These are phyloP conservation scores for Macroglossus sobrinus DNA, from an alignment of 2,113 vertebrate genomes.

Conservation along the genomic window DNA sequence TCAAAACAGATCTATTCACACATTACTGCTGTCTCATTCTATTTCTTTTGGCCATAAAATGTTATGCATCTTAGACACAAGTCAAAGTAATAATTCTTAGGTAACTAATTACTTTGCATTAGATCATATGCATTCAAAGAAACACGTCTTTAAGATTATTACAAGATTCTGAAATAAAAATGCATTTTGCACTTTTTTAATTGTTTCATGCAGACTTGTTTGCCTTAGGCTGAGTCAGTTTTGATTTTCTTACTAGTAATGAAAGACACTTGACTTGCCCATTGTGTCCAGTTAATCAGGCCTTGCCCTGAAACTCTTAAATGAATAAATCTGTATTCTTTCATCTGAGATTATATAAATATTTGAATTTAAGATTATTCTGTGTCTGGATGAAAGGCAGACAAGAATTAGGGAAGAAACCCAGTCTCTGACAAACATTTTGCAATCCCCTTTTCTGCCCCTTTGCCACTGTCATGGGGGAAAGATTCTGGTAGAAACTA, in stretches of 20 bases:
- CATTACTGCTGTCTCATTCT: neutral
- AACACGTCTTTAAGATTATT: neutral
- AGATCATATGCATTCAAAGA: neutral
- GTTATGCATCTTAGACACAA: neutral
- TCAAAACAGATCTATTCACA: neutral
- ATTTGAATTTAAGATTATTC: constrained; percentile 45
- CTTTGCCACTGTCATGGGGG: neutral
- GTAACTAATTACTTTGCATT: constrained; percentile 23
- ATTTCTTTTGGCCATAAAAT: neutral
- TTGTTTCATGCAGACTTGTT: constrained; percentile 40
- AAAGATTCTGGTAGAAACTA: neutral
- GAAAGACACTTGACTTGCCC: constrained; percentile 27
- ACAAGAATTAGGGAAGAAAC: constrained; percentile 25
- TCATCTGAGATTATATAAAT: constrained; percentile 47
- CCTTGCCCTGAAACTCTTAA: constrained; percentile 14
- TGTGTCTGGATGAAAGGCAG: neutral
- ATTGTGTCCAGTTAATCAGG: constrained; percentile 39
- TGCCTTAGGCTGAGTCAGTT: constrained; percentile 26
- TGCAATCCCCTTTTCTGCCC: neutral
- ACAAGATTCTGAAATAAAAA: constrained; percentile 30
- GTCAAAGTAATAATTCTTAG: neutral
- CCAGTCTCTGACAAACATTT: neutral
- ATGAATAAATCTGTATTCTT: neutral
- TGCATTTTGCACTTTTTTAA: neutral
- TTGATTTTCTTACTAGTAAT: constrained; percentile 6